phyloP scores from a whole-genome alignment of 2,888 invertebrate species.

The Smittia aterrima region DNA sequence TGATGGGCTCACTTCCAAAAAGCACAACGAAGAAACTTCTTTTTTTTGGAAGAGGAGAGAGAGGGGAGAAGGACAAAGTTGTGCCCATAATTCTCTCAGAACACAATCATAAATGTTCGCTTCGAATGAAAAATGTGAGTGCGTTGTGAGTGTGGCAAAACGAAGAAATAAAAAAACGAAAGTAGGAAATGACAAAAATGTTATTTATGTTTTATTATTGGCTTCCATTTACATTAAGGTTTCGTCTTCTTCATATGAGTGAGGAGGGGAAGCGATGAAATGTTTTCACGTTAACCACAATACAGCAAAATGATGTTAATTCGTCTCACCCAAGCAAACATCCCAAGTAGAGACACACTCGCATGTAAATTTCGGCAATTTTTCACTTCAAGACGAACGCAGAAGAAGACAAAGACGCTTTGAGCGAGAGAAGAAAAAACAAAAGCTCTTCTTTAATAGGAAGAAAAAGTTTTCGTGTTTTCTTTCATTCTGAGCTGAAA shows the following conservation, averaged over 20 bases:
- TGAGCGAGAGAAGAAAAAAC: background rate
- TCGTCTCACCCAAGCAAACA: background rate
- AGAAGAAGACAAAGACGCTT: background rate
- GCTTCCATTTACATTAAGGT: slow-evolving; percentile 18
- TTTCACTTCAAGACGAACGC: background rate
- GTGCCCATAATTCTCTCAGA: background rate
- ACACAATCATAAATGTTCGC: background rate
- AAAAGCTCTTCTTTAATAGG: background rate
- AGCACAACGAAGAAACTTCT: background rate
- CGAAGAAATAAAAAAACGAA: background rate
- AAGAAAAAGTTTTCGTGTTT: background rate
- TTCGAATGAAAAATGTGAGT: background rate
- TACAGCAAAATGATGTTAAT: background rate
- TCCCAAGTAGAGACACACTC: background rate
- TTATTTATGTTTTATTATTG: slow-evolving; percentile 21
- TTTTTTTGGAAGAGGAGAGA: background rate
- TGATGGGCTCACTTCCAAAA: background rate
- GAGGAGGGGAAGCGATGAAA: no score
- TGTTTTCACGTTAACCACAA: background rate
- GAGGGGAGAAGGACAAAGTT: background rate
- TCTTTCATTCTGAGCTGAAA: background rate
- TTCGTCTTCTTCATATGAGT: no score
- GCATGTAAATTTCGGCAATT: background rate
- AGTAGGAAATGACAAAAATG: background rate
- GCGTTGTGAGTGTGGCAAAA: background rate